Evolutionary conservation across 64 coral and sea anemone genomes (phyloP).

Genomic region (Stylophora pistillata): DNA sequence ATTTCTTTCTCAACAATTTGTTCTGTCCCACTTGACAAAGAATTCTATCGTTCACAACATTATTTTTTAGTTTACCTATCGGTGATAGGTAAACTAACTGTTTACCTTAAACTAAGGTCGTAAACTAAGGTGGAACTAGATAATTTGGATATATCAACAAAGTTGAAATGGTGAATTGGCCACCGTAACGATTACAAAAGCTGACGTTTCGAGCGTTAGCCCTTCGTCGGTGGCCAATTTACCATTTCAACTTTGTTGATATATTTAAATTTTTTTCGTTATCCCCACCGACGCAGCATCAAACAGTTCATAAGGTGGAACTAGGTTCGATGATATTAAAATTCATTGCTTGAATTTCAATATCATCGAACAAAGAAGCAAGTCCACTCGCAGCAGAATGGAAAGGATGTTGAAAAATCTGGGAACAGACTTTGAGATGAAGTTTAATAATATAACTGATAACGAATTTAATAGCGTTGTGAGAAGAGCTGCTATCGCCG

Average conservation of each 20-base stretch:
- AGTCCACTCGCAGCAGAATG: background rate
- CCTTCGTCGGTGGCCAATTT: too few relatives aligned
- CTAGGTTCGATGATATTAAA: background rate
- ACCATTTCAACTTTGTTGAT: too few relatives aligned
- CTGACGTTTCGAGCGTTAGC: too few relatives aligned
- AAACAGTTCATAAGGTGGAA: background rate
- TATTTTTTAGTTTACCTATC: background rate
- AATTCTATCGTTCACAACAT: background rate
- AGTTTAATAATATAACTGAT: constrained; percentile 37
- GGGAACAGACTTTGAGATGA: background rate
- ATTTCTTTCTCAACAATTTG: constrained; percentile 5
- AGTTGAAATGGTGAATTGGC: too few relatives aligned
- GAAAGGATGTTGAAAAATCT: background rate
- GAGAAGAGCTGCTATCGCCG: background rate
- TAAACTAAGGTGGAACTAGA: background rate
- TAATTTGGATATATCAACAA: too few relatives aligned
- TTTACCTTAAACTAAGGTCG: background rate
- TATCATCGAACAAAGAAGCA: background rate
- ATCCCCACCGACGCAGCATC: too few relatives aligned
- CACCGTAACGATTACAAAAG: too few relatives aligned
- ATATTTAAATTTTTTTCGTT: too few relatives aligned
- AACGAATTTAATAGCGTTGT: constrained; percentile 27
- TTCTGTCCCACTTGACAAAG: background rate
- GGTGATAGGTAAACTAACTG: background rate
- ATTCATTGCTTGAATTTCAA: constrained; percentile 22